Percentiles rank a stretch among this genome's conserved stretches.
Conservation (phyloP, 1,140 invertebrate genomes). For the Drosophila quadrilineata region DNA sequence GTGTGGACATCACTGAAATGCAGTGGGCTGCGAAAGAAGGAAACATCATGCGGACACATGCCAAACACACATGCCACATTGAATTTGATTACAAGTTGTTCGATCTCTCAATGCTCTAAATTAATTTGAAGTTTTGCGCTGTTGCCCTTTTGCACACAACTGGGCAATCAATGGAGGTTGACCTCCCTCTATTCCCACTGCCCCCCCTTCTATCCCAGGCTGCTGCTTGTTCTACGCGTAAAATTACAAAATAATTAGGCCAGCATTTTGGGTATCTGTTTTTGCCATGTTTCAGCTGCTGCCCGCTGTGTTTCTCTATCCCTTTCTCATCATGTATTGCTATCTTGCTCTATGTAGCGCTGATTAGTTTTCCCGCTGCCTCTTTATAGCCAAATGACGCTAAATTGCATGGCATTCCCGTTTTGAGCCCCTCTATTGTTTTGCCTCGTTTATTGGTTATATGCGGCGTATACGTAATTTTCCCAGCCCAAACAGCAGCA, state of each 20-base stretch:
- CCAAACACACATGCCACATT: conserved; percentile 2
- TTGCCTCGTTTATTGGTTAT: conserved; percentile 27
- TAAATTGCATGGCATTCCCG: conserved; percentile 22
- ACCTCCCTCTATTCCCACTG: neutral
- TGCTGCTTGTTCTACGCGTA: conserved; percentile 11
- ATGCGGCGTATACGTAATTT: conserved; percentile 50
- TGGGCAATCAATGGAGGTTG: neutral
- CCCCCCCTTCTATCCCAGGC: neutral
- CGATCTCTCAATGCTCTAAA: conserved; percentile 36
- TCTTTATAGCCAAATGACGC: conserved; percentile 5
- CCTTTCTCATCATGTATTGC: no score
- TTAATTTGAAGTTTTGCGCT: conserved; percentile 60
- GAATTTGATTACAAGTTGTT: conserved; percentile 4
- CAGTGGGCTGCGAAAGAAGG: conserved; percentile 48
- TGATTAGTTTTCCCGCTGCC: conserved; percentile 51
- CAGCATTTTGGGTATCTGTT: conserved; percentile 17
- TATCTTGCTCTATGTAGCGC: no score
- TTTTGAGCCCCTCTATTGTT: conserved; percentile 12
- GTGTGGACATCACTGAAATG: conserved; percentile 65
- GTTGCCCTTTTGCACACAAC: conserved; percentile 11
- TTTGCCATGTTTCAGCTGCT: conserved; percentile 14
- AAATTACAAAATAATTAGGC: conserved; percentile 75
- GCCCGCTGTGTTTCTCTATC: no score
- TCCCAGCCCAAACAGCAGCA: no score
- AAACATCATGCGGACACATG: conserved; percentile 8